Evolutionary conservation across 1,140 invertebrate genomes (phyloP).

Genomic region (Brachystomella parvula): DNA sequence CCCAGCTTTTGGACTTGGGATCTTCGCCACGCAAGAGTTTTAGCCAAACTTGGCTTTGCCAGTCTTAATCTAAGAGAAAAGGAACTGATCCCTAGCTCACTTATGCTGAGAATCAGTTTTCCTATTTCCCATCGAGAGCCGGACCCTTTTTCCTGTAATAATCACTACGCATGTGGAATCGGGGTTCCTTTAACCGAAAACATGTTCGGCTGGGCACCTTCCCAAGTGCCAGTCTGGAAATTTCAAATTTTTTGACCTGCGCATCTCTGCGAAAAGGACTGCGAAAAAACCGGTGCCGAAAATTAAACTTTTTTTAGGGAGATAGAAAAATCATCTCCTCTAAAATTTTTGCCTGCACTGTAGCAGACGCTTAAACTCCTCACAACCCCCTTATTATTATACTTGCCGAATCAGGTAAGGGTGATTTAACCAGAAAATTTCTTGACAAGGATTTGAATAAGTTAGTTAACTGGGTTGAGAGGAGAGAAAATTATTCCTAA

Average conservation of each 20-base stretch:
- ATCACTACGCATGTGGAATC: too few species aligned
- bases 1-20: too few species aligned
- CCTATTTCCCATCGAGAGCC: too few species aligned
- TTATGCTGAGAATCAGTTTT: too few species aligned
- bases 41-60: too few species aligned
- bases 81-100: too few species aligned
- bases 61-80: too few species aligned
- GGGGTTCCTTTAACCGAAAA: too few species aligned
- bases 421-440: conserved; percentile 1
- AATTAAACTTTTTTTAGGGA: not conserved
- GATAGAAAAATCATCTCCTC: not conserved
- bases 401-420: conserved; percentile 1
- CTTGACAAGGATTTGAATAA: not conserved
- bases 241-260: not conserved
- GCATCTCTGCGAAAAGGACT: not conserved
- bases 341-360: not conserved
- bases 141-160: too few species aligned
- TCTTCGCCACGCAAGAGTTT: too few species aligned
- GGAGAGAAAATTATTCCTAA: not conserved
- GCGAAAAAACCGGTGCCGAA: not conserved
- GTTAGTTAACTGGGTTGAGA: not conserved
- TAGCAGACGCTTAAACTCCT: not conserved
- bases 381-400: not conserved
- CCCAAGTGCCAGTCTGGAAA: not conserved
- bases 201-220: too few species aligned